phyloP scores from a whole-genome alignment of 1,140 invertebrate species.

The Stegodyphus dumicola region DNA sequence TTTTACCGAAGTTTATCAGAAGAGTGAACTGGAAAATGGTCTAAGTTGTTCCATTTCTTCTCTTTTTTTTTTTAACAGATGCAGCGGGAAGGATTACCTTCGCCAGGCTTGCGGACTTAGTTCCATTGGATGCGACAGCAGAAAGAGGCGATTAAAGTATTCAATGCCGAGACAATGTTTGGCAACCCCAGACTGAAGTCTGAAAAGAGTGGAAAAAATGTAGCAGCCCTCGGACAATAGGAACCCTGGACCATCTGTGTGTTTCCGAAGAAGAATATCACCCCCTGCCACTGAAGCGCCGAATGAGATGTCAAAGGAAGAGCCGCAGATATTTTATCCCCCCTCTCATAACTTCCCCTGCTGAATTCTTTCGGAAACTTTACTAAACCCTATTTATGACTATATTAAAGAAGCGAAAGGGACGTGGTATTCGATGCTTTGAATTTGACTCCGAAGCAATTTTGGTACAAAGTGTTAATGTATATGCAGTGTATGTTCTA shows the following conservation, averaged over 20 bases:
- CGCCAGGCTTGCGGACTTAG: too few species aligned
- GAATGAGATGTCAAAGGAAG: conserved; percentile 56
- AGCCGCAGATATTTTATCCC: background rate
- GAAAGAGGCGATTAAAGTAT: conserved; percentile 32
- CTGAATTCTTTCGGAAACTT: background rate
- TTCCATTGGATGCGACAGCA: background rate
- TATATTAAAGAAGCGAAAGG: conserved; percentile 33
- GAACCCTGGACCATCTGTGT: conserved; percentile 41
- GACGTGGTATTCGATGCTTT: background rate
- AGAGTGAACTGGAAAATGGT: background rate
- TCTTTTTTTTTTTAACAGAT: background rate
- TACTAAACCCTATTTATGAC: conserved; percentile 28
- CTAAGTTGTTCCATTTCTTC: background rate
- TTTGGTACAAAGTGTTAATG: too few species aligned
- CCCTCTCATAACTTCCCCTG: background rate
- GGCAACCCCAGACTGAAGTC: conserved; percentile 21
- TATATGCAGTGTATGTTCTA: too few species aligned
- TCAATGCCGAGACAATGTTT: conserved; percentile 1
- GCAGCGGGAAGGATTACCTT: too few species aligned
- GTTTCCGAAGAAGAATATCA: conserved; percentile 31
- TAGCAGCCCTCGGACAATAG: conserved; percentile 27
- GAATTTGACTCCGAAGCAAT: too few species aligned
- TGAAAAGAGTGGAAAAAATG: conserved; percentile 41
- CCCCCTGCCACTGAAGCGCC: conserved; percentile 15
- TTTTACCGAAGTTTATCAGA: too few species aligned